A percentile compares a stretch with the other conserved stretches of the same genome.
phyloP scores from a whole-genome alignment of 2,888 invertebrate genomes.

The Neocrepidodera transversa region DNA sequence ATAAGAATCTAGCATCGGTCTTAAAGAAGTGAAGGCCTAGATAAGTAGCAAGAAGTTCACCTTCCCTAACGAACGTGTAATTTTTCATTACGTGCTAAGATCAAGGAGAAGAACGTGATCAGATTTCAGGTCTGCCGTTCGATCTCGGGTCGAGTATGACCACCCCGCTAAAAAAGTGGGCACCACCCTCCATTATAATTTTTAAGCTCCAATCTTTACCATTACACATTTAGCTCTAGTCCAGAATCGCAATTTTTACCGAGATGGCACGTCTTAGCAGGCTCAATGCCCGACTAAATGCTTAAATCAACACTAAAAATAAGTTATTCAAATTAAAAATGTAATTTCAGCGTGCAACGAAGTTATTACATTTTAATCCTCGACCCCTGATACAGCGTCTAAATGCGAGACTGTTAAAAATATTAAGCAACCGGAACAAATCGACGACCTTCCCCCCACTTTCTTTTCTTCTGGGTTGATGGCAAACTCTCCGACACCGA shows the following conservation, averaged over 20 bases:
- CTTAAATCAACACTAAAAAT: constrained; percentile 77
- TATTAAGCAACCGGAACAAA: constrained; percentile 61
- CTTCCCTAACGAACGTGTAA: constrained; percentile 60
- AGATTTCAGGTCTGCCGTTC: constrained; percentile 59
- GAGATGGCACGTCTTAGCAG: constrained; percentile 70
- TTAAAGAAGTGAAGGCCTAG: constrained; percentile 11
- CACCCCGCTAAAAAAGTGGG: constrained; percentile 33
- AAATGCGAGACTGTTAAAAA: constrained; percentile 60
- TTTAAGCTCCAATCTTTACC: constrained; percentile 77
- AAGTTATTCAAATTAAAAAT: constrained; percentile 78
- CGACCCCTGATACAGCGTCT: constrained; percentile 57
- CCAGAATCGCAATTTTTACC: constrained; percentile 76
- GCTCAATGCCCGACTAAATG: constrained; percentile 65
- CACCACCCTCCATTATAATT: constrained; percentile 70
- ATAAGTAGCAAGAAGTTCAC: constrained; percentile 31
- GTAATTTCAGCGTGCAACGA: constrained; percentile 64
- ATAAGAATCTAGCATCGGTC: neutral
- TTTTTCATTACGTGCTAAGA: constrained; percentile 75
- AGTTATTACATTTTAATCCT: constrained; percentile 64
- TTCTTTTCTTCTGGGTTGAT: constrained; percentile 24
- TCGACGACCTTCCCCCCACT: constrained; percentile 50
- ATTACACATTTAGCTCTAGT: constrained; percentile 76
- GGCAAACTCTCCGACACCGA: constrained; percentile 26
- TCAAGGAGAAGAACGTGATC: constrained; percentile 64
- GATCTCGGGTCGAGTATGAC: constrained; percentile 33